These are phyloP conservation scores for Chloebia gouldiae DNA, from an alignment of 2,113 vertebrate species.

Conservation along the genomic window DNA sequence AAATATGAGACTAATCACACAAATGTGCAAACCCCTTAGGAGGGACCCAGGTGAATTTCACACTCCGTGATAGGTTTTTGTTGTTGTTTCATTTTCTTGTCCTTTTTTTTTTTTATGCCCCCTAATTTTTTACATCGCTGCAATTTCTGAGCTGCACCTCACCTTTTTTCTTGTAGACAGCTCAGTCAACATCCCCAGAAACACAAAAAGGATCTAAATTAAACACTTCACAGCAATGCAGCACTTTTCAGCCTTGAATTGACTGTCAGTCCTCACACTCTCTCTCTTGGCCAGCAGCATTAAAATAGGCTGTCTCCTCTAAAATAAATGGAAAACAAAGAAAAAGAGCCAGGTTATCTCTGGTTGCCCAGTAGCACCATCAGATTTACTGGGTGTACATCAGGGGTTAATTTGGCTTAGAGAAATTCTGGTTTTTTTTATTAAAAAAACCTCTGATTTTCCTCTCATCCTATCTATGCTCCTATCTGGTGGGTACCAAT, in stretches of 20 bases:
- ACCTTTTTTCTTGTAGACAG: background rate
- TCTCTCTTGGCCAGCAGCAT: background rate
- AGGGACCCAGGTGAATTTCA: slow-evolving; percentile 52
- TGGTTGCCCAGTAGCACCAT: background rate
- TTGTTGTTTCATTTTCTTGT: background rate
- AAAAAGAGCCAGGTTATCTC: background rate
- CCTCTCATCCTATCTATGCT: background rate
- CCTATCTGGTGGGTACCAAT: background rate
- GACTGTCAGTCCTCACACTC: background rate
- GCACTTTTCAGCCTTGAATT: background rate
- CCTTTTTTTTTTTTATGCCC: background rate
- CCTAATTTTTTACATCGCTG: background rate
- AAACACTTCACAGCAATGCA: slow-evolving; percentile 30
- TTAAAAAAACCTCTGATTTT: background rate
- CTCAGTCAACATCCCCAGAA: background rate
- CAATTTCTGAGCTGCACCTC: background rate
- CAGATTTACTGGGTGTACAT: background rate
- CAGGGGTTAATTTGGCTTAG: background rate
- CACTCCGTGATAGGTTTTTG: slow-evolving; percentile 27
- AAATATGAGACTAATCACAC: slow-evolving; percentile 51
- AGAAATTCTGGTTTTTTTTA: background rate
- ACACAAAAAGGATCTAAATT: background rate
- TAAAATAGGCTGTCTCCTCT: background rate
- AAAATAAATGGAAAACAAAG: background rate
- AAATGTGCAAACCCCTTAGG: slow-evolving; percentile 36